Conservation (phyloP, 2,797 vertebrate species). For the Enteromius trimaculatus region DNA sequence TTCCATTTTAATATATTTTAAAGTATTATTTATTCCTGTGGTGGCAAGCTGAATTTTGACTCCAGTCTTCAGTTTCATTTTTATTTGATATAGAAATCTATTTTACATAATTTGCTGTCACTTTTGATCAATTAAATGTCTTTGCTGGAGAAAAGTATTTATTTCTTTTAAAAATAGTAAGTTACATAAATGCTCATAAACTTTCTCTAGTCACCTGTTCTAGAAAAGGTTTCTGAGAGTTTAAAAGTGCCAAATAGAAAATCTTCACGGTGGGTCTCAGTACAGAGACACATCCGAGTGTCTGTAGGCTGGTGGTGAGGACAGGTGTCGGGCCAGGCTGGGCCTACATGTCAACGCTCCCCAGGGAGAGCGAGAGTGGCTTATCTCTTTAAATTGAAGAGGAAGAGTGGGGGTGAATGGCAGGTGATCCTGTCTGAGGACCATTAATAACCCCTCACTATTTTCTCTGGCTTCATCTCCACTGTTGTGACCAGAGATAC, state of each 20-base stretch:
- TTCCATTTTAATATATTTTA: background rate
- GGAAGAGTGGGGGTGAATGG: constrained; percentile 27
- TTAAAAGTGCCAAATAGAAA: background rate
- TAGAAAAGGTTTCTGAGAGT: background rate
- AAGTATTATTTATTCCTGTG: background rate
- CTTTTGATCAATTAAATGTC: background rate
- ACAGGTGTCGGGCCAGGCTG: constrained; percentile 46
- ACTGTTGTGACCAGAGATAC: background rate
- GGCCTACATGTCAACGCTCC: constrained; percentile 34
- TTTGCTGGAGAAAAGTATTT: background rate
- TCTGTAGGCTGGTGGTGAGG: background rate
- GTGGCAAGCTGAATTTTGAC: background rate
- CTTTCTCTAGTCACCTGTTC: background rate
- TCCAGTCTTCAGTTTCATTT: background rate
- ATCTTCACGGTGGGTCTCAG: constrained; percentile 7
- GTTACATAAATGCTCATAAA: background rate
- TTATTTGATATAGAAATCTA: background rate
- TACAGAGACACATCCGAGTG: background rate
- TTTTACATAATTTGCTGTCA: background rate
- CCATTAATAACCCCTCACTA: constrained; percentile 31
- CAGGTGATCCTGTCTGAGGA: constrained; percentile 50
- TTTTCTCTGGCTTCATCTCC: background rate
- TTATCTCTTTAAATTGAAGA: constrained; percentile 32
- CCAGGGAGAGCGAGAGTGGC: constrained; percentile 2
- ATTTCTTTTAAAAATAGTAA: background rate